Base-by-base conservation (phyloP, 2,797 vertebrate genomes). In the Bufotes viridis region DNA sequence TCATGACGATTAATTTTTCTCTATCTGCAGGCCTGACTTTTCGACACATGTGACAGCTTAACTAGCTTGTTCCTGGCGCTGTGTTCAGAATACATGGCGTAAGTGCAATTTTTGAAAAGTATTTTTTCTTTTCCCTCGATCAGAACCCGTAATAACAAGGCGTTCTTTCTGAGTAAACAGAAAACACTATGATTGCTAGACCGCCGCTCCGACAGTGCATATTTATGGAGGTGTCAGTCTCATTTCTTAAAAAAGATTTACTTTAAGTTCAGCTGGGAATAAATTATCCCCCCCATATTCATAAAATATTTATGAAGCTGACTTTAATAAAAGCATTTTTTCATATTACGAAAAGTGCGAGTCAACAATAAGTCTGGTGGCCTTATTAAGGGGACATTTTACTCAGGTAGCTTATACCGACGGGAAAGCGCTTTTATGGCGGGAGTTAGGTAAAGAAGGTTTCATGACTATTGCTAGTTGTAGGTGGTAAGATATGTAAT, bases 231-330 rank as follows among this genome's bases (percentile, higher is more conserved):
- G 78, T 76, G 84, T 78, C 79, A 82, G 60, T 69, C 72, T 82
- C 79, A 78, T 26, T 78, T 53, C 81, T 88, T 58, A 80, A 67
- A 75, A 65, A 51, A 81, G 76, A 85, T 55, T 81, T 75, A 63
- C 82, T 29, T 67, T 61, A 55, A 29, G 63, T 81, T 75, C 57
- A 58, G 18, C 58, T 20, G 18, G 69, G 84, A 82, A 86, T 81
- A 81, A 85, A 86, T 89, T 61, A 88, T 67, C 22, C 42, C 83
- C 29, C 70, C 69, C 49, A 74, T 81, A 85, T 76, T 81, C 78
- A 89, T 86, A 67, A 85, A 89, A 82, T 89, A 86, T 86, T 69
- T 82, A 86, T 89, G 84, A 82, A 86, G 84, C 83, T 60, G 24
- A n/a, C 29, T 88, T 53, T 85, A 84, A 85, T 81, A 81, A 80